Percentiles rank a stretch among this genome's conserved stretches.
Evolutionary conservation across 2,797 vertebrate species (phyloP).

Genomic region (Meda fulgida): DNA sequence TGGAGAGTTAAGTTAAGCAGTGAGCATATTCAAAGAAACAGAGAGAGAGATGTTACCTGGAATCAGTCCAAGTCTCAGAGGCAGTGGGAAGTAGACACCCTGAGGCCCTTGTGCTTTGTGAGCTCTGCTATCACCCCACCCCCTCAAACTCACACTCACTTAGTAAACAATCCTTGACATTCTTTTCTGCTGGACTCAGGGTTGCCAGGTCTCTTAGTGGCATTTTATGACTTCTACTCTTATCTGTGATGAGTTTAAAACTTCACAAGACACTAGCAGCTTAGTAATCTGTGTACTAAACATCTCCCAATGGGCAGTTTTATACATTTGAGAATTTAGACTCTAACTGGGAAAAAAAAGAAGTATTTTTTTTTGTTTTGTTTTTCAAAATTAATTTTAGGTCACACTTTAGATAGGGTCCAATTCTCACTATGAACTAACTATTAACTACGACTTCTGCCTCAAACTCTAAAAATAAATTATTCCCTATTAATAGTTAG

Average conservation of each 20-base stretch:
- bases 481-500: too few relatives aligned
- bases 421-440: too few relatives aligned
- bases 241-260: slow-evolving; percentile 19
- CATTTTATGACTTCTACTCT: slow-evolving; percentile 45
- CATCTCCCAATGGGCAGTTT: not conserved
- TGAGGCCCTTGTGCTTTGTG: slow-evolving; percentile 53
- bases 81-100: slow-evolving; percentile 48
- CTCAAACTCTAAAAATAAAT: too few relatives aligned
- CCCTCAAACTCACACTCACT: slow-evolving; percentile 43
- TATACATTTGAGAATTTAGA: not conserved
- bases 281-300: slow-evolving; percentile 1
- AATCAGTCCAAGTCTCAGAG: slow-evolving; percentile 39
- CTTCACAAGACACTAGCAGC: not conserved
- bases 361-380: too few relatives aligned
- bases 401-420: too few relatives aligned
- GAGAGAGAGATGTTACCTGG: slow-evolving; percentile 44
- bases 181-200: slow-evolving; percentile 44
- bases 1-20: slow-evolving; percentile 31
- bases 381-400: too few relatives aligned
- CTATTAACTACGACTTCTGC: too few relatives aligned
- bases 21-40: slow-evolving; percentile 15
- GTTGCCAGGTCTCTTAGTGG: slow-evolving; percentile 53
- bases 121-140: slow-evolving; percentile 30
- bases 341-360: not conserved
- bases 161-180: slow-evolving; percentile 61